Evolutionary conservation across 2,888 invertebrate species (phyloP).

Genomic region (Apocheima hispidaria): DNA sequence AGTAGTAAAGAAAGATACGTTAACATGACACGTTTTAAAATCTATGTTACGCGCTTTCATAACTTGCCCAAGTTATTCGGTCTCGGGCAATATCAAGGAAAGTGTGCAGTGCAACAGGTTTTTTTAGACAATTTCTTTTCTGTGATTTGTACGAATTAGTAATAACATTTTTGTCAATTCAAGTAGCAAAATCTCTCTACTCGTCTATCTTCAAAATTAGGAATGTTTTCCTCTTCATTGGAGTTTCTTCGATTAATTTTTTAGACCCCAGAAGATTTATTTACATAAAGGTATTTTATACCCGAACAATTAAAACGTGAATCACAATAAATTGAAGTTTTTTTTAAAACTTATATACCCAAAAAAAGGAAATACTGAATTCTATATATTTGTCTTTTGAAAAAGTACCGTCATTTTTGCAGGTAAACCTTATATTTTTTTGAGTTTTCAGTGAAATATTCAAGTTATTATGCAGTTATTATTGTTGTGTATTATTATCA

Average conservation of each 20-base stretch:
- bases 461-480: conserved; percentile 3
- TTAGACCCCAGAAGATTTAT: conserved; percentile 15
- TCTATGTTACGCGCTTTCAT: too few relatives aligned
- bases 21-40: neutral
- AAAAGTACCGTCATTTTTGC: neutral
- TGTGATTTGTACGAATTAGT: conserved; percentile 12
- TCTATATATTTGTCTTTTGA: neutral
- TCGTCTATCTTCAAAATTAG: neutral
- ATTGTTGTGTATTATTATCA: conserved; percentile 8
- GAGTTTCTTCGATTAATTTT: neutral
- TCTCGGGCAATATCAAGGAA: too few relatives aligned
- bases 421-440: neutral
- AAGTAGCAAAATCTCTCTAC: neutral
- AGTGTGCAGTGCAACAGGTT: neutral
- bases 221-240: neutral
- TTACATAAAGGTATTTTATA: conserved; percentile 36
- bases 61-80: too few relatives aligned
- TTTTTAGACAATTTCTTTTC: conserved; percentile 6
- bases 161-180: neutral
- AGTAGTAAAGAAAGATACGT: neutral
- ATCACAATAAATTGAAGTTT: neutral
- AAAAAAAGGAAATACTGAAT: too few relatives aligned
- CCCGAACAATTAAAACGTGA: conserved; percentile 6
- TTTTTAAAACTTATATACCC: neutral
- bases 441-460: conserved; percentile 12